Percentiles rank a stretch among this genome's conserved stretches.
phyloP scores from a whole-genome alignment of 2,888 invertebrate genomes.

The Stenodera caucasica region DNA sequence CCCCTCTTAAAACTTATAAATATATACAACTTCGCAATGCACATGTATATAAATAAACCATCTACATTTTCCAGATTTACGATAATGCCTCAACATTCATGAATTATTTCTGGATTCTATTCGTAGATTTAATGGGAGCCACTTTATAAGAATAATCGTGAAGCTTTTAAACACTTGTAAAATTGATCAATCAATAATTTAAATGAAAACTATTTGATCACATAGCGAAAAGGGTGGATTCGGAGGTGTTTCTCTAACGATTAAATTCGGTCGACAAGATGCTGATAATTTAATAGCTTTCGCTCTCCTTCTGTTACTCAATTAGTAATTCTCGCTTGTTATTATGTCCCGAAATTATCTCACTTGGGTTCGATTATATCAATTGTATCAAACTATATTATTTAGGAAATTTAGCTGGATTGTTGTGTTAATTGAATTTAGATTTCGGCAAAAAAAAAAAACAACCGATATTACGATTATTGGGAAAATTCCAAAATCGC shows the following conservation, averaged over 20 bases:
- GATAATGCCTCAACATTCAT: constrained; percentile 17
- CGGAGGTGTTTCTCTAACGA: constrained; percentile 6
- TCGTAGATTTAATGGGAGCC: background rate
- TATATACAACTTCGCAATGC: constrained; percentile 17
- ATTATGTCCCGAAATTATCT: constrained; percentile 49
- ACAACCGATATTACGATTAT: background rate
- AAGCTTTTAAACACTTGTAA: background rate
- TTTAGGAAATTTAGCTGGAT: constrained; percentile 25
- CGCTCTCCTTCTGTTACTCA: constrained; percentile 38
- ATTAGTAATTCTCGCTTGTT: constrained; percentile 50
- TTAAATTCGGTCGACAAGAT: constrained; percentile 45
- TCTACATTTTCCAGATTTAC: constrained; percentile 25
- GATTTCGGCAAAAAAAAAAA: background rate
- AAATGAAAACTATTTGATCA: background rate
- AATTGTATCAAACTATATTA: constrained; percentile 37
- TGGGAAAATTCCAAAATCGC: background rate
- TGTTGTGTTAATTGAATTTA: background rate
- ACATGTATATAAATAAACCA: constrained; percentile 23
- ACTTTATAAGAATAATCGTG: background rate
- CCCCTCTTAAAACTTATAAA: background rate
- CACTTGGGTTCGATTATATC: constrained; percentile 47
- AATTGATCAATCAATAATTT: background rate
- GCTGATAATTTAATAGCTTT: constrained; percentile 50
- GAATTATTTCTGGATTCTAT: constrained; percentile 5
- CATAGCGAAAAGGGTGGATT: background rate